Evolutionary conservation across 2,797 vertebrate species (phyloP).

Genomic region (Phoebastria nigripes): DNA sequence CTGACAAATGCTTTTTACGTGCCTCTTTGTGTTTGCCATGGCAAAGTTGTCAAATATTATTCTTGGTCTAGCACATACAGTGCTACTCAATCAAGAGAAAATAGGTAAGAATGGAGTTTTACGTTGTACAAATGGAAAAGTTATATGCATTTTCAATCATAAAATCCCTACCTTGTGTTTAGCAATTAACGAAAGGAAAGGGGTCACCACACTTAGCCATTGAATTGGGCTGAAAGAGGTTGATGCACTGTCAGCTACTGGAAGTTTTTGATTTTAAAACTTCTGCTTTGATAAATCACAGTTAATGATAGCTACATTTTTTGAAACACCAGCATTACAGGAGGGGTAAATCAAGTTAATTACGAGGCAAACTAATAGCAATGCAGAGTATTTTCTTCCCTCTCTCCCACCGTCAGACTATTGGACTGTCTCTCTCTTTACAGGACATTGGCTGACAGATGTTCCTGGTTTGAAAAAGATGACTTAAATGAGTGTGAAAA

Average conservation of each 20-base stretch:
- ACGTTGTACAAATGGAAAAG: neutral
- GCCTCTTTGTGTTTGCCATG: neutral
- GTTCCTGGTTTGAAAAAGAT: slow-evolving; percentile 73
- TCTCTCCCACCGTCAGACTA: neutral
- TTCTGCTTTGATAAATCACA: neutral
- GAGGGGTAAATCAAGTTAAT: neutral
- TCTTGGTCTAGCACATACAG: neutral
- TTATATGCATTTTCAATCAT: neutral
- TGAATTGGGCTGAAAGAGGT: neutral
- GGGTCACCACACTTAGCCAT: too few species aligned
- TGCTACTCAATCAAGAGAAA: neutral
- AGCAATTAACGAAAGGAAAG: neutral
- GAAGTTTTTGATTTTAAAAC: neutral
- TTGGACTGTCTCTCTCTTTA: neutral
- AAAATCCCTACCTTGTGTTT: neutral
- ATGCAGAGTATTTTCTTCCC: neutral
- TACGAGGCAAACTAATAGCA: neutral
- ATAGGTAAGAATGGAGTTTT: neutral
- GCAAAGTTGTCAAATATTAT: neutral
- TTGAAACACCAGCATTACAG: neutral
- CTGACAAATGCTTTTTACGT: neutral
- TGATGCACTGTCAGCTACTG: neutral
- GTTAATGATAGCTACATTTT: neutral
- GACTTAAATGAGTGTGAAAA: slow-evolving; percentile 68
- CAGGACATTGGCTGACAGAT: neutral